Evolutionary conservation across 2,113 vertebrate genomes (phyloP).

Genomic region (Pipa parva): DNA sequence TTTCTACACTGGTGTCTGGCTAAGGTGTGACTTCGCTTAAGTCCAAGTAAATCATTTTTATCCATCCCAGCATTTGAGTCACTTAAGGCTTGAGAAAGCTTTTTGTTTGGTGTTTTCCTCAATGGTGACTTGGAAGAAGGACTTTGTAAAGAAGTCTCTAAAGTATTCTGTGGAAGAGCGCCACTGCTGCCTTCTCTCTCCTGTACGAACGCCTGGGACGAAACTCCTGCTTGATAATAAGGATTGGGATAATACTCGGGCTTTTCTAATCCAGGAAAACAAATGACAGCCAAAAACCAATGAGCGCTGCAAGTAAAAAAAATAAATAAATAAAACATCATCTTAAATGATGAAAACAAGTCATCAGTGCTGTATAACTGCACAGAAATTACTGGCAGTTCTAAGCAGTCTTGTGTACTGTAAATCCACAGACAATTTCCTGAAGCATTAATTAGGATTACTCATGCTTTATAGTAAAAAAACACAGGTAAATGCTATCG

Average conservation of each 20-base stretch:
- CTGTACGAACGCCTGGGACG: slow-evolving; percentile 49
- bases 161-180: slow-evolving; percentile 62
- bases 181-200: slow-evolving; percentile 63
- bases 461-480: too few relatives aligned
- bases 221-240: slow-evolving; percentile 62
- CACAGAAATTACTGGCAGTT: too few relatives aligned
- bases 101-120: slow-evolving; percentile 65
- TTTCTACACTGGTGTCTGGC: slow-evolving; percentile 61
- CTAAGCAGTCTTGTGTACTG: too few relatives aligned
- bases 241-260: slow-evolving; percentile 76
- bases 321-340: too few relatives aligned
- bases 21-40: slow-evolving; percentile 55
- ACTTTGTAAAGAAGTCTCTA: slow-evolving; percentile 55
- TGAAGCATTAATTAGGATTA: too few relatives aligned
- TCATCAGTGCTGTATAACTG: too few relatives aligned
- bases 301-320: slow-evolving; percentile 76
- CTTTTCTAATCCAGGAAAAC: slow-evolving; percentile 87
- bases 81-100: slow-evolving; percentile 54
- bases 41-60: slow-evolving; percentile 53
- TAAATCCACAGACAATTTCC: too few relatives aligned
- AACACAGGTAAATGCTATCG: too few relatives aligned
- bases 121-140: slow-evolving; percentile 56
- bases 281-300: slow-evolving; percentile 97
- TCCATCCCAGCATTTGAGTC: slow-evolving; percentile 59
- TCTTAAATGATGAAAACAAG: too few relatives aligned